Evolutionary conservation across 2,113 vertebrate genomes (phyloP).

Genomic region (Otis tarda): DNA sequence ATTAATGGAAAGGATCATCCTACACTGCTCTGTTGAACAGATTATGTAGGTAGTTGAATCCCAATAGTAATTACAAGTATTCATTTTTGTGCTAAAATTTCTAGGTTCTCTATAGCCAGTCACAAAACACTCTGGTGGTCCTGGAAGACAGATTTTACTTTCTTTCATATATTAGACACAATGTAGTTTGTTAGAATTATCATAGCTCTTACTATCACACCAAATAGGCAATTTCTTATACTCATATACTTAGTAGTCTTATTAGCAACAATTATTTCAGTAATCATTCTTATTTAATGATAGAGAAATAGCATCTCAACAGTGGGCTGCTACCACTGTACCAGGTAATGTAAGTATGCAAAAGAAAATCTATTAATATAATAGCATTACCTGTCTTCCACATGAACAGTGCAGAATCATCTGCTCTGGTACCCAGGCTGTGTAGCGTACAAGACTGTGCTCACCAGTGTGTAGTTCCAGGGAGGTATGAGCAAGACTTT

Average conservation of each 20-base stretch:
- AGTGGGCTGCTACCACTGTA: not conserved
- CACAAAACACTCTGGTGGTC: not conserved
- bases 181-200: not conserved
- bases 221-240: not conserved
- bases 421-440: slow-evolving; percentile 50
- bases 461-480: slow-evolving; percentile 48
- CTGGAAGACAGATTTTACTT: not conserved
- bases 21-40: not conserved
- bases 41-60: not conserved
- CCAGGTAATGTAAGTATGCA: not conserved
- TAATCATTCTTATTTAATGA: not conserved
- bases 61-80: not conserved
- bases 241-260: not conserved
- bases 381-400: slow-evolving; percentile 54
- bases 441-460: slow-evolving; percentile 38
- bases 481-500: slow-evolving; percentile 57
- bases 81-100: not conserved
- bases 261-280: slow-evolving; percentile 5
- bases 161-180: not conserved
- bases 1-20: not conserved
- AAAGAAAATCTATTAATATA: slow-evolving; percentile 32
- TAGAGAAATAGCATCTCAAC: slow-evolving; percentile 1
- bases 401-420: slow-evolving; percentile 53
- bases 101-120: not conserved
- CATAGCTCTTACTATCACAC: not conserved